A percentile compares a stretch with the other conserved stretches of the same genome.
These are phyloP conservation scores for Phenganax stokvisi DNA, from an alignment of 92 coral and sea anemone species.

Conservation along the genomic window DNA sequence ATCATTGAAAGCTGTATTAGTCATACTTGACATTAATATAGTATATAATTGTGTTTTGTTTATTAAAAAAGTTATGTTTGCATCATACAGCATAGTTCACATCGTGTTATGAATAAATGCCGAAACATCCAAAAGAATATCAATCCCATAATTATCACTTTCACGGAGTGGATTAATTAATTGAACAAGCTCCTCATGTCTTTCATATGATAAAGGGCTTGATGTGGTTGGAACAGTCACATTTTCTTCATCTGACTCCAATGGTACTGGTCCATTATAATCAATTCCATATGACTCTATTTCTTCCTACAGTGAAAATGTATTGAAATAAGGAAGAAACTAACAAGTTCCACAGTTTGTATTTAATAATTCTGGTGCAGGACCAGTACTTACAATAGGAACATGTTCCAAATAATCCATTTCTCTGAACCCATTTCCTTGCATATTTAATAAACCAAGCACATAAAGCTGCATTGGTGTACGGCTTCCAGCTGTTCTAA, in stretches of 20 bases:
- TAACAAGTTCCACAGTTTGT: too few relatives aligned
- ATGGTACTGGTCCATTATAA: constrained; percentile 48
- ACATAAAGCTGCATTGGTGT: constrained; percentile 31
- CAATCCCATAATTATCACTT: constrained; percentile 51
- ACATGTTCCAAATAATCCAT: constrained; percentile 5
- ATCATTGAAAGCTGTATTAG: too few relatives aligned
- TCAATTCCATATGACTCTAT: constrained; percentile 47
- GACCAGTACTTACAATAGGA: not conserved
- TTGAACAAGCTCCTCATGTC: constrained; percentile 29
- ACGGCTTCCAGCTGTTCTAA: constrained; percentile 30
- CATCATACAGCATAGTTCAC: not conserved
- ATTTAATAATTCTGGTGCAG: too few relatives aligned
- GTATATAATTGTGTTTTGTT: too few relatives aligned
- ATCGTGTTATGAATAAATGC: constrained; percentile 10
- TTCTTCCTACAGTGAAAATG: constrained; percentile 37
- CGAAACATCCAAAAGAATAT: constrained; percentile 37
- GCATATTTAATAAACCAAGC: constrained; percentile 35
- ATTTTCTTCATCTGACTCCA: constrained; percentile 35
- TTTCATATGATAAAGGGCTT: constrained; percentile 36
- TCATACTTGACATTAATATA: too few relatives aligned
- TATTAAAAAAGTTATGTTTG: constrained; percentile 4
- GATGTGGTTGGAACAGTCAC: constrained; percentile 40
- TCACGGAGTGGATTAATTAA: constrained; percentile 41
- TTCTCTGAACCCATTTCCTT: constrained; percentile 15
- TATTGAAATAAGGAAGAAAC: not conserved